Conservation (phyloP, 2,888 invertebrate genomes). For the Drosophila maculinotata region DNA sequence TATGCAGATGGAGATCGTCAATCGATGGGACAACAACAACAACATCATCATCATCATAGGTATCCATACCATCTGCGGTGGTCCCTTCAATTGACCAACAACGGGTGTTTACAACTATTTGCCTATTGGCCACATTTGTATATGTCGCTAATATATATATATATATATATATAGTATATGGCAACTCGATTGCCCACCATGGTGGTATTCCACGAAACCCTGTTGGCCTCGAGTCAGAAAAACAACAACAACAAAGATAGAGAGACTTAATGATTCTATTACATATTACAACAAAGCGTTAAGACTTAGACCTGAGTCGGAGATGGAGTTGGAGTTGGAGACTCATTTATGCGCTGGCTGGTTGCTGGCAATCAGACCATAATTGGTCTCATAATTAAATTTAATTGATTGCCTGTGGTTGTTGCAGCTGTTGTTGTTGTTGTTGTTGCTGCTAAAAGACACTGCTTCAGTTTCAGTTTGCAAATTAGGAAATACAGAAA, state of each 20-base stretch:
- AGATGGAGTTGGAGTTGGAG: slow-evolving; percentile 17
- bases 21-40: slow-evolving; percentile 5
- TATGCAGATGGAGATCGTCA: slow-evolving; percentile 64
- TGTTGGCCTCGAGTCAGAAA: slow-evolving; percentile 5
- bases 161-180: slow-evolving; percentile 10
- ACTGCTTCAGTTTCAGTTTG: slow-evolving; percentile 45
- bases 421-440: slow-evolving; percentile 24
- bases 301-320: neutral
- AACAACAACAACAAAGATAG: neutral
- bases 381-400: slow-evolving; percentile 80
- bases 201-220: slow-evolving; percentile 66
- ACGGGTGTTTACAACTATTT: slow-evolving; percentile 66
- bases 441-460: slow-evolving; percentile 1
- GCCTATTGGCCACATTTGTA: slow-evolving; percentile 52
- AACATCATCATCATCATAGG: neutral
- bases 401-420: slow-evolving; percentile 72
- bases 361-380: slow-evolving; percentile 72
- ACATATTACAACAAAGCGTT: slow-evolving; percentile 49
- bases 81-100: slow-evolving; percentile 32
- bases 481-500: slow-evolving; percentile 70
- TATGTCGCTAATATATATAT: neutral
- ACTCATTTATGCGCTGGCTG: slow-evolving; percentile 48
- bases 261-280: slow-evolving; percentile 74
- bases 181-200: slow-evolving; percentile 38
- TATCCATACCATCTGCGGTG: slow-evolving; percentile 9